Evolutionary conservation across 2,797 vertebrate genomes (phyloP).

Genomic region (Galaxias olidus): DNA sequence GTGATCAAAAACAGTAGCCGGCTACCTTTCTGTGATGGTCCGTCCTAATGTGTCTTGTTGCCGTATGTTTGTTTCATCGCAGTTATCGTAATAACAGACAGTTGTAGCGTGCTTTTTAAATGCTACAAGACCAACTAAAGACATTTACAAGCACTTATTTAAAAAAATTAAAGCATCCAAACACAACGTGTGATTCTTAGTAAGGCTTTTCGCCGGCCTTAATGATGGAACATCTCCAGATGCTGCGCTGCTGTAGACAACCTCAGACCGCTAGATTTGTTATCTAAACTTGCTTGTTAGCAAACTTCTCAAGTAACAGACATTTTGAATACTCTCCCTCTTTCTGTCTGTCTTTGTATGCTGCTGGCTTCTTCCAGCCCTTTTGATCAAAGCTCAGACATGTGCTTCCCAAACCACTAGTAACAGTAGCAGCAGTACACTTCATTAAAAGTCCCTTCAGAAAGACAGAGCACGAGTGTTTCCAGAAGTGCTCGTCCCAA

Average conservation of each 20-base stretch:
- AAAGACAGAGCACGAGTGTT: slow-evolving; percentile 14
- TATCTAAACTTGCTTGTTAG: neutral
- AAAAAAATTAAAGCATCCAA: slow-evolving; percentile 3
- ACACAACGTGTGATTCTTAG: neutral
- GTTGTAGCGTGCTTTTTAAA: neutral
- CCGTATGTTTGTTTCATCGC: slow-evolving; percentile 26
- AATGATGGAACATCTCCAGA: slow-evolving; percentile 8
- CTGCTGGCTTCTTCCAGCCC: slow-evolving; percentile 22
- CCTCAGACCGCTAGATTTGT: neutral
- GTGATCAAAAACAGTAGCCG: slow-evolving; percentile 68
- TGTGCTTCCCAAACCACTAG: slow-evolving; percentile 40
- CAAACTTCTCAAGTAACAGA: neutral
- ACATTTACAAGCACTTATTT: neutral
- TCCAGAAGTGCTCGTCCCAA: slow-evolving; percentile 13
- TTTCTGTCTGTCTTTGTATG: slow-evolving; percentile 2
- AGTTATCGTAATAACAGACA: too few species aligned
- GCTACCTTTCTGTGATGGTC: slow-evolving; percentile 57
- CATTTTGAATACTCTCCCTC: slow-evolving; percentile 24
- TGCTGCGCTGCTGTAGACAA: neutral
- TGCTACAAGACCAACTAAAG: neutral
- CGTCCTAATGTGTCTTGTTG: slow-evolving; percentile 52
- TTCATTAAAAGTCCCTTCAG: slow-evolving; percentile 40
- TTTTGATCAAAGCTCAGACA: slow-evolving; percentile 59
- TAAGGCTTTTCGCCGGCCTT: neutral
- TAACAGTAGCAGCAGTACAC: slow-evolving; percentile 34